Evolutionary conservation across 2,113 vertebrate species (phyloP).

Genomic region (Forbesichthys agassizii): DNA sequence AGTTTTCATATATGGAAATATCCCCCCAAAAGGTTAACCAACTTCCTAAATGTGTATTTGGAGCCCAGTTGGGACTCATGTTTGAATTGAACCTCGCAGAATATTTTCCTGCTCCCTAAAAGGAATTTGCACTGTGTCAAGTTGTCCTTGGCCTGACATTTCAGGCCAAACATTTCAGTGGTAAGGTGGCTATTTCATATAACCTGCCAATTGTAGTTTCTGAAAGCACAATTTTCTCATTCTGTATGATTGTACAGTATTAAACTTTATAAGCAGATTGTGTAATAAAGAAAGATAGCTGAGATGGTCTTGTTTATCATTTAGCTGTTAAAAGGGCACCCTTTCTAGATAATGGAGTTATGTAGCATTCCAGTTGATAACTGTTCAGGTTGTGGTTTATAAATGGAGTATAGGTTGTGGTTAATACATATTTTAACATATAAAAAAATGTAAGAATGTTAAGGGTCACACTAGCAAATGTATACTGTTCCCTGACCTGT

Average conservation of each 20-base stretch:
- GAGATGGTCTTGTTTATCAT: neutral
- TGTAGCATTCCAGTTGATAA: neutral
- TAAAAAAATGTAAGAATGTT: neutral
- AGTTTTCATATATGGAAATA: neutral
- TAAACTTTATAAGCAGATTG: constrained; percentile 11
- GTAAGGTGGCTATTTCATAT: neutral
- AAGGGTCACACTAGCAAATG: neutral
- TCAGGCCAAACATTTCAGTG: neutral
- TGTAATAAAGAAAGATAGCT: neutral
- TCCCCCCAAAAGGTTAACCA: too few relatives aligned
- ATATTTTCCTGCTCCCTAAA: neutral
- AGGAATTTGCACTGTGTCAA: neutral
- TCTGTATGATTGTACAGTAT: constrained; percentile 7
- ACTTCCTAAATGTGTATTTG: too few relatives aligned
- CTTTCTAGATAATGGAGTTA: neutral
- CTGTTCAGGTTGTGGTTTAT: neutral
- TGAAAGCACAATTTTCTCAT: constrained; percentile 2
- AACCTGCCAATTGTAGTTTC: neutral
- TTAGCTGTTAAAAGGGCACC: constrained; percentile 1
- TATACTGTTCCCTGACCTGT: neutral
- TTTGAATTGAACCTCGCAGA: too few relatives aligned
- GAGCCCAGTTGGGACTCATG: too few relatives aligned
- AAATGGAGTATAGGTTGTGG: neutral
- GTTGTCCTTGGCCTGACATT: neutral
- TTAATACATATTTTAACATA: neutral